A percentile compares a stretch with the other conserved stretches of the same genome.
Conservation (phyloP, 2,888 invertebrate species). For the Mayetiola destructor region DNA sequence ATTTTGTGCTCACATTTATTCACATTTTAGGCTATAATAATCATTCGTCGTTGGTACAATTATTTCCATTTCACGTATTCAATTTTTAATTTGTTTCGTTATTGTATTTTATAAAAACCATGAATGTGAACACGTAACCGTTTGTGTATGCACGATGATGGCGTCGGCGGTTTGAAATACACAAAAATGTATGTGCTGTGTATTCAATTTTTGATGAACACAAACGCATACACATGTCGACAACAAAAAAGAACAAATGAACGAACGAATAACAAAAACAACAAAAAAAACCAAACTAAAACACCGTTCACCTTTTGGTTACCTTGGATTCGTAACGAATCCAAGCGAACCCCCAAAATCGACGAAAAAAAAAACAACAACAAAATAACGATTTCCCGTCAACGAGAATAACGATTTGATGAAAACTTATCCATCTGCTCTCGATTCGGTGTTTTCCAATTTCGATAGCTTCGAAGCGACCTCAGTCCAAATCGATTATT, state of each 20-base stretch:
- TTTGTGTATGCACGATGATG: not conserved
- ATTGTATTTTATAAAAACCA: not conserved
- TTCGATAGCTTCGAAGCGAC: too few species aligned
- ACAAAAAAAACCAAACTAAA: not conserved
- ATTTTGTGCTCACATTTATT: not conserved
- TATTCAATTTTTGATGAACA: not conserved
- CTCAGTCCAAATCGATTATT: too few species aligned
- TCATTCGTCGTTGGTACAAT: conserved; percentile 3
- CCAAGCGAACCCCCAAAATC: too few species aligned
- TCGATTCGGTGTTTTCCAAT: too few species aligned
- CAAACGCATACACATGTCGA: not conserved
- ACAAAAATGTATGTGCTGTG: not conserved
- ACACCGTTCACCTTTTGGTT: too few species aligned
- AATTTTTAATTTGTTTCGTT: conserved; percentile 9
- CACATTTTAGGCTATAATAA: not conserved
- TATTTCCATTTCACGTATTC: conserved; percentile 12
- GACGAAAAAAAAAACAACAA: too few species aligned
- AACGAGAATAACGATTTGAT: too few species aligned
- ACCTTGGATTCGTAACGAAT: too few species aligned
- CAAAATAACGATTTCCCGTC: too few species aligned
- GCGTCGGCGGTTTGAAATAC: not conserved
- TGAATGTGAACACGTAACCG: not conserved
- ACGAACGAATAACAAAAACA: not conserved
- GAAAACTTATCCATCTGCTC: too few species aligned
- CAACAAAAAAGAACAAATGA: not conserved